A percentile compares a stretch with the other conserved stretches of the same genome.
These are phyloP conservation scores for Threskiornis aethiopicus DNA, from an alignment of 2,797 vertebrate species.

Conservation along the genomic window DNA sequence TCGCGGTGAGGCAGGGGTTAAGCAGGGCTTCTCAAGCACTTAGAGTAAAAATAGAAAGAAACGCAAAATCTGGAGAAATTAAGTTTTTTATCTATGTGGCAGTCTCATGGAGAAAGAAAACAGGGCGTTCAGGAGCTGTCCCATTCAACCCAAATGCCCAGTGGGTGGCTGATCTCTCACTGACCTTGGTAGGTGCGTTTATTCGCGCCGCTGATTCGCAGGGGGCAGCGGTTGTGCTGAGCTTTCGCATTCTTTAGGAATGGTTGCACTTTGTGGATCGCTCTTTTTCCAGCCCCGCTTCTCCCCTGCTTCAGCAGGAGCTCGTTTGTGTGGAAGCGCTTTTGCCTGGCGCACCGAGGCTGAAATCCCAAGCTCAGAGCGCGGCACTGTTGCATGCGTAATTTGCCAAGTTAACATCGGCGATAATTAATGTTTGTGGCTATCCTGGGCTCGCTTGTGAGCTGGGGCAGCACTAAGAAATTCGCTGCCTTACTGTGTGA, in stretches of 20 bases:
- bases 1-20: background rate
- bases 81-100: background rate
- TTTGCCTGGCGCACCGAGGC: background rate
- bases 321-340: background rate
- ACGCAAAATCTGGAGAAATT: background rate
- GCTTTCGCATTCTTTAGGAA: background rate
- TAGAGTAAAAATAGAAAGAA: background rate
- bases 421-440: background rate
- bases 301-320: background rate
- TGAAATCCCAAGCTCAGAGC: background rate
- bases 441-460: background rate
- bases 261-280: rapidly evolving
- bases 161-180: background rate
- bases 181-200: background rate
- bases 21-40: background rate
- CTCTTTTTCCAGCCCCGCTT: background rate
- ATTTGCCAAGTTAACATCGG: background rate
- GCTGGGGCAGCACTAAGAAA: background rate
- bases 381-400: rapidly evolving
- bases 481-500: background rate
- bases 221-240: background rate
- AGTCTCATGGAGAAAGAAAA: background rate
- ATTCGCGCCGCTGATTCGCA: background rate
- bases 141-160: background rate
- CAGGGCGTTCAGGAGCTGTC: background rate